Evolutionary conservation across 2,113 vertebrate genomes (phyloP), one percentile per base, ranked within the genome.

Genomic region (Lagopus muta): DNA sequence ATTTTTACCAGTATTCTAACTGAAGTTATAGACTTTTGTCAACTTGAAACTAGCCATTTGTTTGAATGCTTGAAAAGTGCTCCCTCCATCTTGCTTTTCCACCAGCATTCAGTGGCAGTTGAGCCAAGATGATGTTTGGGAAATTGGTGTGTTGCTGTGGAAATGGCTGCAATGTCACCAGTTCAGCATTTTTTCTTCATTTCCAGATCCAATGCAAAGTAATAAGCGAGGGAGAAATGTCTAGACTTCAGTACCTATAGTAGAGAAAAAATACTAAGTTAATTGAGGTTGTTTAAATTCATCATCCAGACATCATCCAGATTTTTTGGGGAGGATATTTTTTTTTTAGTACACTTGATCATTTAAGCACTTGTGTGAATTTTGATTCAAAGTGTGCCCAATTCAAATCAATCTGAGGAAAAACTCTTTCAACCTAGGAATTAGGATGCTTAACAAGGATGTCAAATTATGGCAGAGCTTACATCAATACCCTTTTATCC

Each of bases 61-160:
- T 76, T 85, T 84, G 52, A 92, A 75, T 69, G 27, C 24, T 58
- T 90, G 50, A 57, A 57, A 77, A 66, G 66, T 16, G 17, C 73
- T 89, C 58, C 22, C 22, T 87, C 66, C 76, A 17, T 28, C 13
- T 79, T 76, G 12, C 24, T 86, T 85, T 89, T 90, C 21, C 79
- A 61, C 79, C 24, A 45, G 50, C 36, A 82, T 92, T 84, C 64
- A 66, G 21, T 70, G 36, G 82, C 43, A 70, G 81, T 18, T 38
- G 66, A 84, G 62, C 38, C 43, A 38, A 54, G 72, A 66, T 2
- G 0, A 38, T 74, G 34, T 17, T 55, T 92, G 73, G 70, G 57
- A 94, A 95, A 92, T 76, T 48, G 74, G 16, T 62, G 32, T 80
- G 92, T 93, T 95, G 84, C 81, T 89, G 89, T 96, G 92, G 91